A percentile compares a stretch with the other conserved stretches of the same genome.
These are phyloP conservation scores for Chaitophorus viminalis DNA, from an alignment of 2,888 invertebrate species.

Conservation along the genomic window DNA sequence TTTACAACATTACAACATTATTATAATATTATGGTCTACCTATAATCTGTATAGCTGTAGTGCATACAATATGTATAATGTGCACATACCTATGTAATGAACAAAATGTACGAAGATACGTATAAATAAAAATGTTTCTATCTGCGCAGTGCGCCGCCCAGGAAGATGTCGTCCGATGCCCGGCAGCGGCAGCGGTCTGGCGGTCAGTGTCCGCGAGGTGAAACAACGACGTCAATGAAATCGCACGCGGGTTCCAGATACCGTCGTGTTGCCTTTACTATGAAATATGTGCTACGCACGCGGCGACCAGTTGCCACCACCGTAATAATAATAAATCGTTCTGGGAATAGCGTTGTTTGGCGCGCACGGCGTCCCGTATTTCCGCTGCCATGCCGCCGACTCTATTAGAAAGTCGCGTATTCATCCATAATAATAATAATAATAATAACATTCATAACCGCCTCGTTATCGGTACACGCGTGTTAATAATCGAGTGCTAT, in stretches of 20 bases:
- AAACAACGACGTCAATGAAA: slow-evolving; percentile 32
- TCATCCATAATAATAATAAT: neutral
- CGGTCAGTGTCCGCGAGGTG: slow-evolving; percentile 39
- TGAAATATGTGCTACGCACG: neutral
- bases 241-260: neutral
- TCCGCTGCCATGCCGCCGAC: neutral
- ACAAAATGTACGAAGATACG: neutral
- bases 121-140: neutral
- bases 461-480: neutral
- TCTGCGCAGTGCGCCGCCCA: neutral
- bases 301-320: neutral
- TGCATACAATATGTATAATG: too few relatives aligned
- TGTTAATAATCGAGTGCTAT: neutral
- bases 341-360: slow-evolving; percentile 3
- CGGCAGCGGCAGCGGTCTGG: neutral
- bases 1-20: neutral
- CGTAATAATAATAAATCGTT: neutral
- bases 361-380: neutral
- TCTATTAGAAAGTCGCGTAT: neutral
- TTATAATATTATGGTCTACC: too few relatives aligned
- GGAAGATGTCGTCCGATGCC: neutral
- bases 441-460: neutral
- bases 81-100: too few relatives aligned
- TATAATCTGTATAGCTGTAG: too few relatives aligned
- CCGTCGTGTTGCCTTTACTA: neutral